Percentiles rank a stretch among this genome's conserved stretches.
Conservation (phyloP, 1,140 invertebrate species). For the Acyrthosiphon pisum region DNA sequence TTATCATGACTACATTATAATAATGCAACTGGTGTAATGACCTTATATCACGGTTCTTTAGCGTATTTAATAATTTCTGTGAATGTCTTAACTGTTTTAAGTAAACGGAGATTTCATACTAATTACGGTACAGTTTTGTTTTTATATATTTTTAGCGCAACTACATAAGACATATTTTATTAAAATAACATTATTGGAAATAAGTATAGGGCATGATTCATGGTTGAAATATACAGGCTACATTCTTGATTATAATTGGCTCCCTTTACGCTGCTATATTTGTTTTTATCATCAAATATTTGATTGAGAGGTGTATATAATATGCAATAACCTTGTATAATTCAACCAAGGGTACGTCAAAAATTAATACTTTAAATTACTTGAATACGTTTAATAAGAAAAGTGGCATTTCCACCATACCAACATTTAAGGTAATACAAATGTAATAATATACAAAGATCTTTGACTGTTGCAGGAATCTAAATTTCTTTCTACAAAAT, state of each 20-base stretch:
- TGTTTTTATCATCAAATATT: too few species aligned
- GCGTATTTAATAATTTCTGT: neutral
- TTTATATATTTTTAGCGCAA: neutral
- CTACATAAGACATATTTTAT: too few species aligned
- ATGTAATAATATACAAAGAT: neutral
- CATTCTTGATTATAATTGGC: too few species aligned
- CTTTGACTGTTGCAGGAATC: neutral
- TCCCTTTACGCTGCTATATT: too few species aligned
- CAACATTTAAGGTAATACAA: neutral
- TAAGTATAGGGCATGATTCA: neutral
- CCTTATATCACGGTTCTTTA: neutral
- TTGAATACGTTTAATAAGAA: neutral
- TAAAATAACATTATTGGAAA: too few species aligned
- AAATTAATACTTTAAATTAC: neutral
- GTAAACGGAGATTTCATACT: neutral
- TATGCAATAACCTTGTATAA: too few species aligned
- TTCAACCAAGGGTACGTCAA: too few species aligned
- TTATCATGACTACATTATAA: neutral
- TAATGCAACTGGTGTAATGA: neutral
- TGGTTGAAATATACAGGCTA: too few species aligned
- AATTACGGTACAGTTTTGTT: neutral
- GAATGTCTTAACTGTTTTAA: slow-evolving; percentile 12
- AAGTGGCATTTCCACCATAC: neutral
- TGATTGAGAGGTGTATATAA: too few species aligned
- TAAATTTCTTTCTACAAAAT: neutral